These are phyloP conservation scores for Sinotaia quadrata DNA, from an alignment of 2,888 invertebrate species.

Conservation along the genomic window DNA sequence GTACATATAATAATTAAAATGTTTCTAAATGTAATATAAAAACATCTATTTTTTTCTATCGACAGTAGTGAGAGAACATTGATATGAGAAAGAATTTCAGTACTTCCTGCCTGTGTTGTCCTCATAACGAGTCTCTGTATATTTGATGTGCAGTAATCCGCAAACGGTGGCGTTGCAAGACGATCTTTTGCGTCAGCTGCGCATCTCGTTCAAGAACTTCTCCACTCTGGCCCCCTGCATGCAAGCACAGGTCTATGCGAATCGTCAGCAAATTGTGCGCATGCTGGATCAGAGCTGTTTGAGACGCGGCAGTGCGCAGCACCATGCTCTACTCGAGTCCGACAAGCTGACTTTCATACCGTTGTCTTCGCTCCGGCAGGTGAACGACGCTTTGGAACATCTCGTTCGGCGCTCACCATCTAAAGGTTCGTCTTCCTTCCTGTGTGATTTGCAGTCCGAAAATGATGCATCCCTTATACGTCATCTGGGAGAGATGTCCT, in stretches of 20 bases:
- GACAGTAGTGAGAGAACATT: too few relatives aligned
- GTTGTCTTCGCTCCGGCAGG: conserved; percentile 3
- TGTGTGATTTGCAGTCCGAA: conserved; percentile 4
- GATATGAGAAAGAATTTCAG: too few relatives aligned
- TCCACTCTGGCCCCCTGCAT: conserved; percentile 9
- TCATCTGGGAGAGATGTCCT: conserved; percentile 16
- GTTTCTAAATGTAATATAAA: too few relatives aligned
- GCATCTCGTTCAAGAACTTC: conserved; percentile 21
- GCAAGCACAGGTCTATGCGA: conserved; percentile 2
- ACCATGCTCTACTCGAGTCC: conserved; percentile 4
- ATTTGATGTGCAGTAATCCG: conserved; percentile 6
- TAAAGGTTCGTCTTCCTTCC: background rate
- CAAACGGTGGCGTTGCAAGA: conserved; percentile 19
- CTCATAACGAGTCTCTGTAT: too few relatives aligned
- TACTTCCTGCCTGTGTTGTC: too few relatives aligned
- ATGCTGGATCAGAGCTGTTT: conserved; percentile 10
- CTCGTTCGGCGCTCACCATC: conserved; percentile 8
- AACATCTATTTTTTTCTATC: too few relatives aligned
- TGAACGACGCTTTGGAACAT: conserved; percentile 5
- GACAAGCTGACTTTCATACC: conserved; percentile 18
- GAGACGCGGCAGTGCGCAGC: conserved; percentile 1
- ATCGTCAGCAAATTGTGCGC: conserved; percentile 1
- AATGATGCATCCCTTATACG: conserved; percentile 6
- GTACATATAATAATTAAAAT: too few relatives aligned
- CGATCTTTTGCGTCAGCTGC: conserved; percentile 14